Evolutionary conservation across 1,140 invertebrate genomes (phyloP).

Genomic region (Parasteatoda tepidariorum): DNA sequence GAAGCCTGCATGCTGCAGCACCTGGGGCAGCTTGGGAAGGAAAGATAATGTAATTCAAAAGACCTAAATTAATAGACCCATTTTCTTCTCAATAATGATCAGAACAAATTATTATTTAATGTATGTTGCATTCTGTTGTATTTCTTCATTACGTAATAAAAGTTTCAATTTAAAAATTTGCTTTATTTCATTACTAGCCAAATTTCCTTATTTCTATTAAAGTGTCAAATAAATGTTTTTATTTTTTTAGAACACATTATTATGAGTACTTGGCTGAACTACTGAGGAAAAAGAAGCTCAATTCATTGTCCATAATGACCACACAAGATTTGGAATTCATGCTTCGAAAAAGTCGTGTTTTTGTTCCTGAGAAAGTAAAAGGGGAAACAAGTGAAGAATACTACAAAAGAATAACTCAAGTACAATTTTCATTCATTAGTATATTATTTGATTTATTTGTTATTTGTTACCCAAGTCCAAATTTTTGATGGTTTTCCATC

Average conservation of each 20-base stretch:
- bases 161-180: too few species aligned
- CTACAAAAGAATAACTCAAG: conserved; percentile 37
- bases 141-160: too few species aligned
- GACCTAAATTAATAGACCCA: too few species aligned
- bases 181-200: too few species aligned
- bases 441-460: background rate
- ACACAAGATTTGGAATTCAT: conserved; percentile 85
- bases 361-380: conserved; percentile 49
- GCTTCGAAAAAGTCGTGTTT: conserved; percentile 73
- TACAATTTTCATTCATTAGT: background rate
- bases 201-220: too few species aligned
- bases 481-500: background rate
- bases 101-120: too few species aligned
- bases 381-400: conserved; percentile 49
- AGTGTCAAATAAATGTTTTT: too few species aligned
- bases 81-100: too few species aligned
- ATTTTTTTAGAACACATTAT: conserved; percentile 88
- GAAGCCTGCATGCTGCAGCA: too few species aligned
- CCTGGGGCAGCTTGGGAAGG: too few species aligned
- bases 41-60: too few species aligned
- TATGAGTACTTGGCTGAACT: conserved; percentile 86
- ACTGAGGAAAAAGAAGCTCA: conserved; percentile 78
- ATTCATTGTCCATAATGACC: conserved; percentile 80
- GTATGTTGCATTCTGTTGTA: too few species aligned
- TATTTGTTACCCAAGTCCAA: background rate